Base-by-base conservation (phyloP, 1,140 invertebrate species). In the Plodia interpunctella region DNA sequence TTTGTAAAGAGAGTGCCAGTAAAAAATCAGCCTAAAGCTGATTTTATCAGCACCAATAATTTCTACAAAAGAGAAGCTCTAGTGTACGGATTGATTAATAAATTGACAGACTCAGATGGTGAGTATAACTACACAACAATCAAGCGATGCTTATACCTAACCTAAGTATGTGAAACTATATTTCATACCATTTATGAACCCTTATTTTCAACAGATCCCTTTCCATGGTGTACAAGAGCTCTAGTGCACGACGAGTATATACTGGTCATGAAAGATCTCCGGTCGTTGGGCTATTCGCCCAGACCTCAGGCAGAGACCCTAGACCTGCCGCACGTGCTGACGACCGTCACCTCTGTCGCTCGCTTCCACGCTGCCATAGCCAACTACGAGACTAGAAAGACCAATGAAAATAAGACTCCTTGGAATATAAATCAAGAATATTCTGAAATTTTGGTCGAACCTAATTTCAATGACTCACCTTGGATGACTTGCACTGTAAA, bases 341-440 rank as follows among this genome's bases (percentile, higher is more conserved):
- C 76, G 0, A 59, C 68, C 0, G 44, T 66, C 0, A 57, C 69
- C 0, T 56, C 79, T 5, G 5, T 87, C 2, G 86, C 86, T n/a
- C 72, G 71, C n/a, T 85, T 81, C 53, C 86, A 88, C 59, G 83
- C 86, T 2, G 65, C 72, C 2, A 74, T 72, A 35, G 68, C 76
- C 6, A 83, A 81, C 64, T 80, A 77, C 38, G 60, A 72, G 28
- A 73, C 77, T 0, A 70, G 65, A 18, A 72, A 68, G 49, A 71
- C 28, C 11, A 53, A 59, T 6, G 10, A 55, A 21, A 62, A 49
- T 10, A 35, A 52, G 2, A 15, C 30, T 0, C 57, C 66, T 0
- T 76, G 75, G 28, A 67, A 54, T 35, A 59, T 76, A 32, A 20
- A 68, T 0, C 20, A 78, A 5, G 69, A 78, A 28, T 62, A 77